A percentile compares a stretch with the other conserved stretches of the same genome.
Evolutionary conservation across 1,140 invertebrate genomes (phyloP).

Genomic region (Tetraneura akinire): DNA sequence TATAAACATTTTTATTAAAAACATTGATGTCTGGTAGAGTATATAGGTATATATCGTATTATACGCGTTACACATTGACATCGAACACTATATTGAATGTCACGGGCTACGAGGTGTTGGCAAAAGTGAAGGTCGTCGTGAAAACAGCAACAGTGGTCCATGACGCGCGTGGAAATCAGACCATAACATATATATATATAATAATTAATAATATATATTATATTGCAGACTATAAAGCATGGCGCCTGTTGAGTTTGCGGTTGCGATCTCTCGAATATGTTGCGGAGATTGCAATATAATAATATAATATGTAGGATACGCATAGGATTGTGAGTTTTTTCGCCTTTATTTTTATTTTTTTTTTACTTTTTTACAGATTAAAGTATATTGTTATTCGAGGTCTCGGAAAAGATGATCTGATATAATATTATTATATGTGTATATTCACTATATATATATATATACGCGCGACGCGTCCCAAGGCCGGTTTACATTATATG

Average conservation of each 20-base stretch:
- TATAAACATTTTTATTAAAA: too few species aligned
- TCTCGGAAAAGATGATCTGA: conserved; percentile 35
- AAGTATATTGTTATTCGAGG: neutral
- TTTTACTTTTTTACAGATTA: neutral
- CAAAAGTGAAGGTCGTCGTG: neutral
- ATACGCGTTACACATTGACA: neutral
- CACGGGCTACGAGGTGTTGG: neutral
- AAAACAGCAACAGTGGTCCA: neutral
- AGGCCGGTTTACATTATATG: conserved; percentile 28
- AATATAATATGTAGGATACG: too few species aligned
- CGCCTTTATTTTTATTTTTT: neutral
- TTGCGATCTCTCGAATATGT: neutral
- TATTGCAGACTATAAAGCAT: too few species aligned
- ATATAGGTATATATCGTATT: too few species aligned
- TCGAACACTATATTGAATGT: neutral
- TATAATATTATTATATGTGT: neutral
- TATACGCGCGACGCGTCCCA: neutral
- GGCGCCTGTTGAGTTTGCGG: neutral
- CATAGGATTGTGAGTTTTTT: neutral
- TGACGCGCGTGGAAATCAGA: neutral
- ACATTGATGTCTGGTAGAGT: too few species aligned
- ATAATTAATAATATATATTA: too few species aligned
- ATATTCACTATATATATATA: too few species aligned
- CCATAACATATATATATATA: neutral
- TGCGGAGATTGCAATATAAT: neutral